Percentiles rank a stretch among this genome's conserved stretches.
Evolutionary conservation across 2,888 invertebrate species (phyloP).

Genomic region (Pammene fasciana): DNA sequence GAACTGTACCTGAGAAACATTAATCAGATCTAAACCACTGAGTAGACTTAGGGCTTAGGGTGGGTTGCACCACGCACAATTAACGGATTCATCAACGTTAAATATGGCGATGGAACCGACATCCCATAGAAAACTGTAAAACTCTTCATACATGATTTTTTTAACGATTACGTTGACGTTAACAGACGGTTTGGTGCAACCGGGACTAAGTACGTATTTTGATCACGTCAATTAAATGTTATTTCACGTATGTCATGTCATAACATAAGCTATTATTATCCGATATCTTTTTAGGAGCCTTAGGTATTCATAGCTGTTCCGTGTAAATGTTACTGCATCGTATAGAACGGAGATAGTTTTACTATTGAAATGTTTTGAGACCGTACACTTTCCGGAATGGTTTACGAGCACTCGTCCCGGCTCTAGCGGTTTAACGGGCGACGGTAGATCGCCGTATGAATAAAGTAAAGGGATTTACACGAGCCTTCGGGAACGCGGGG

Average conservation of each 20-base stretch:
- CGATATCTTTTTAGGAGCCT: background rate
- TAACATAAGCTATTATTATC: background rate
- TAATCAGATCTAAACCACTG: background rate
- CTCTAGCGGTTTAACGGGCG: constrained; percentile 29
- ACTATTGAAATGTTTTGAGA: constrained; percentile 21
- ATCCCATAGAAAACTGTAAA: too few species aligned
- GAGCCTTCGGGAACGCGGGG: constrained; percentile 21
- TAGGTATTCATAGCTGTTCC: background rate
- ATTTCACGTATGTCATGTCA: background rate
- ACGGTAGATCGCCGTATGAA: constrained; percentile 32
- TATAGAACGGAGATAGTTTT: constrained; percentile 11
- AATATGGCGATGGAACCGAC: too few species aligned
- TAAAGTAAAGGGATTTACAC: constrained; percentile 40
- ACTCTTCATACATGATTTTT: too few species aligned
- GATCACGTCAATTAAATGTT: too few species aligned
- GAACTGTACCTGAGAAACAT: background rate
- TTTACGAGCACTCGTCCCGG: constrained; percentile 21
- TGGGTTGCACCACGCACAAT: too few species aligned
- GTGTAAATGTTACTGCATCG: constrained; percentile 2
- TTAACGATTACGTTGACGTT: too few species aligned
- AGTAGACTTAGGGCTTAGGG: too few species aligned
- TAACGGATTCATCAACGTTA: too few species aligned
- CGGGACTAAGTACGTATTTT: too few species aligned
- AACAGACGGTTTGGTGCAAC: too few species aligned
- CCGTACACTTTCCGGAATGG: constrained; percentile 21